These are phyloP conservation scores for Agapornis roseicollis DNA, from an alignment of 2,113 vertebrate genomes.

Conservation along the genomic window DNA sequence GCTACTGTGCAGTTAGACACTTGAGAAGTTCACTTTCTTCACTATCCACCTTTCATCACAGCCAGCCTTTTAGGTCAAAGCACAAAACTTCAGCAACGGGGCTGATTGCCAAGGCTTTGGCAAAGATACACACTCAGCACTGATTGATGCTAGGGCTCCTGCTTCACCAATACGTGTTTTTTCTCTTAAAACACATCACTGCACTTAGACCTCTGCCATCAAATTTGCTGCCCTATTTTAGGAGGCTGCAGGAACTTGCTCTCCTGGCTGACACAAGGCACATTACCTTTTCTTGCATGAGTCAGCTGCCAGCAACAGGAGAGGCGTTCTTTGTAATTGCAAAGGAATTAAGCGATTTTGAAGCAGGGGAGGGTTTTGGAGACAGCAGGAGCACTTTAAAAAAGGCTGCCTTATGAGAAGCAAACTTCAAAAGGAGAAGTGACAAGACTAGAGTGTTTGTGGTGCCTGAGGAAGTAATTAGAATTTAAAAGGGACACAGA, in stretches of 20 bases:
- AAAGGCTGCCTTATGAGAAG: conserved; percentile 43
- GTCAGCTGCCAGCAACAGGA: conserved; percentile 33
- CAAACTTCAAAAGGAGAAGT: conserved; percentile 58
- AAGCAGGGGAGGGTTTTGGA: conserved; percentile 11
- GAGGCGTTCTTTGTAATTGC: neutral
- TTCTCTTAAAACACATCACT: neutral
- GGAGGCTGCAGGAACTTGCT: neutral
- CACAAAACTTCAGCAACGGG: rapidly evolving
- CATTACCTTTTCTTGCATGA: neutral
- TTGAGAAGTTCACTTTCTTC: neutral
- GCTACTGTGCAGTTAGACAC: neutral
- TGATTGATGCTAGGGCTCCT: neutral
- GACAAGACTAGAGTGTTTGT: conserved; percentile 61
- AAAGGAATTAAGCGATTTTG: conserved; percentile 25
- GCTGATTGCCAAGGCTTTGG: neutral
- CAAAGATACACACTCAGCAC: neutral
- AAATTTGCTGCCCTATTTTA: neutral
- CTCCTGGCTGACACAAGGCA: neutral
- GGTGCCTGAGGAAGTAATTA: conserved; percentile 66
- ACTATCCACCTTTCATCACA: neutral
- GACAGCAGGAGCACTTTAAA: conserved; percentile 26
- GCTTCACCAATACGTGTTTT: neutral
- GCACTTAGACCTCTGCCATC: rapidly evolving
- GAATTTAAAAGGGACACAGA: conserved; percentile 62
- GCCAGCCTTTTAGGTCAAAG: neutral